These are phyloP conservation scores for Melikaiella ostensackeni DNA, from an alignment of 2,888 invertebrate genomes.

Conservation along the genomic window DNA sequence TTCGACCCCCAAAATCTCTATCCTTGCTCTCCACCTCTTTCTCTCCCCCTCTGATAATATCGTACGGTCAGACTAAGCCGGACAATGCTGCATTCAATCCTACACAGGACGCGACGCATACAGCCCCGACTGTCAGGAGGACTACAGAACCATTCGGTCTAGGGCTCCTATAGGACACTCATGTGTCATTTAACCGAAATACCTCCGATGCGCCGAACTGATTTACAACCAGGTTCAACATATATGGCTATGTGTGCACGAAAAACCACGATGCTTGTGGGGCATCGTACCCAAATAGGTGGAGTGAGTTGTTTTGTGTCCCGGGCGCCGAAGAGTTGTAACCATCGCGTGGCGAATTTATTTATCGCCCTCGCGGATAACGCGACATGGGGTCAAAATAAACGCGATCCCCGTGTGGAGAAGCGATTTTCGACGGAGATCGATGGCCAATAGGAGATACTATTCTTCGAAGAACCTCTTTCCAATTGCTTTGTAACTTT, in stretches of 20 bases:
- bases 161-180: conserved; percentile 60
- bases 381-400: conserved; percentile 53
- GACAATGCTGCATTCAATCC: conserved; percentile 74
- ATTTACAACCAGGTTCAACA: conserved; percentile 68
- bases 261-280: conserved; percentile 52
- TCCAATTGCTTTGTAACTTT: neutral
- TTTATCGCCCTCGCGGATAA: conserved; percentile 64
- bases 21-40: conserved; percentile 20
- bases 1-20: conserved; percentile 51
- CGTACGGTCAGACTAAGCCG: conserved; percentile 71
- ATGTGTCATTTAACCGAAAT: conserved; percentile 75
- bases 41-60: conserved; percentile 65
- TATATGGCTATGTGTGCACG: conserved; percentile 46
- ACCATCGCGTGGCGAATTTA: conserved; percentile 71
- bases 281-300: conserved; percentile 49
- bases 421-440: neutral
- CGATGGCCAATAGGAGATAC: neutral
- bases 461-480: conserved; percentile 1
- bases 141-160: conserved; percentile 8
- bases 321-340: conserved; percentile 65
- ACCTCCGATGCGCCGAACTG: conserved; percentile 73
- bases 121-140: neutral
- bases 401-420: conserved; percentile 35
- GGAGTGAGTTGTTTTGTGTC: conserved; percentile 50
- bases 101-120: conserved; percentile 49